Conservation (phyloP, 2,797 vertebrate species). For the Macrochelys suwanniensis region DNA sequence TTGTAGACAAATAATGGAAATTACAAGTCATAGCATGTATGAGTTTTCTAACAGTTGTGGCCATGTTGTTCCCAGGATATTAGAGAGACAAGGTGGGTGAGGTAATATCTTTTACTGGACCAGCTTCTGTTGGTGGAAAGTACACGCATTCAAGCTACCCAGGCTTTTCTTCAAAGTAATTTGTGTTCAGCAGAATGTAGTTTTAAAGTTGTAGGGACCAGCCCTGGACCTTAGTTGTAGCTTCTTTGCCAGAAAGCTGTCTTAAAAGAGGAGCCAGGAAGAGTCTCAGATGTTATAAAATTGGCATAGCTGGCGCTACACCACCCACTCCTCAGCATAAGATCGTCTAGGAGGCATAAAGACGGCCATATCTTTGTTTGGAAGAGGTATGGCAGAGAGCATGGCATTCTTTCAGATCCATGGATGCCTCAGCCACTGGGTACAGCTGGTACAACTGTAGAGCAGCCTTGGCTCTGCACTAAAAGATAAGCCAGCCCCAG, state of each 20-base stretch:
- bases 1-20: neutral
- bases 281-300: neutral
- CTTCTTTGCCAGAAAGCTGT: neutral
- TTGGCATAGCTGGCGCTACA: rapidly evolving
- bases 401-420: neutral
- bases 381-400: neutral
- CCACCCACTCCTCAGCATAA: neutral
- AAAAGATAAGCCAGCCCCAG: neutral
- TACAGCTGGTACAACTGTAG: neutral
- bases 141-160: neutral
- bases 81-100: neutral
- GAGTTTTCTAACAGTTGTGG: neutral
- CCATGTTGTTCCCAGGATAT: neutral
- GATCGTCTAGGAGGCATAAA: neutral
- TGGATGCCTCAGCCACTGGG: neutral
- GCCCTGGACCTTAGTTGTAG: neutral
- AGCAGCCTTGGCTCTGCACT: rapidly evolving
- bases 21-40: neutral
- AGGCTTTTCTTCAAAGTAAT: neutral
- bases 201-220: neutral
- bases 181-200: neutral
- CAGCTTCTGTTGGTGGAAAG: neutral
- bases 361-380: neutral
- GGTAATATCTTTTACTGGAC: too few species aligned
- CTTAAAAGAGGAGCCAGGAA: neutral